phyloP scores from a whole-genome alignment of 2,888 invertebrate species.

The Harmothoe impar region DNA sequence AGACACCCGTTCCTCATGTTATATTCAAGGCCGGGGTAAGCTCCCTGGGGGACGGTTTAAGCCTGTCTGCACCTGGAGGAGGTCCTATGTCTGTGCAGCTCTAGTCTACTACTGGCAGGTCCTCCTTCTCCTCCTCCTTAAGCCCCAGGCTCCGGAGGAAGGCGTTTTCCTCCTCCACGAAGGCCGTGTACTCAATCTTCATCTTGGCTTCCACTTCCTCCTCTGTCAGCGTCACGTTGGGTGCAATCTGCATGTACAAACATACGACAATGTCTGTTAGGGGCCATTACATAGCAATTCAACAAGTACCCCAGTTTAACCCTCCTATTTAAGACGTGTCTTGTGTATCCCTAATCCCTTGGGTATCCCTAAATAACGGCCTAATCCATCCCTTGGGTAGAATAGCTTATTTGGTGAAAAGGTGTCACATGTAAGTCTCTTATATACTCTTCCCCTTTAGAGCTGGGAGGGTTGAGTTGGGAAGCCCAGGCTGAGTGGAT shows the following conservation, averaged over 20 bases:
- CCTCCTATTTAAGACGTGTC: not conserved
- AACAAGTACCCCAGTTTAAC: not conserved
- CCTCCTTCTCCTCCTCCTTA: conserved; percentile 78
- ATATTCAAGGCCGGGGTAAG: not conserved
- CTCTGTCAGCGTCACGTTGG: conserved; percentile 79
- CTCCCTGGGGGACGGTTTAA: no score
- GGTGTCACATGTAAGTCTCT: no score
- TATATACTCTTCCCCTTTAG: no score
- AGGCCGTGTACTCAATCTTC: conserved; percentile 80
- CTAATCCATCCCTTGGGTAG: no score
- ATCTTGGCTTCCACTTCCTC: conserved; percentile 80
- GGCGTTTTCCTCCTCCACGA: conserved; percentile 78
- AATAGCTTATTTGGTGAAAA: no score
- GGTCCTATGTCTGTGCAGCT: not conserved
- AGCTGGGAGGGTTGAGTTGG: no score
- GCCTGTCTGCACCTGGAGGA: no score
- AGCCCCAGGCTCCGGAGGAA: conserved; percentile 82
- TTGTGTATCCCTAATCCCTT: not conserved
- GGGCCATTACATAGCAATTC: not conserved
- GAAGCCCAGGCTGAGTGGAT: no score
- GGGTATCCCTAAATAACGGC: no score
- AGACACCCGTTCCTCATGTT: not conserved
- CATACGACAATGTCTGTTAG: not conserved
- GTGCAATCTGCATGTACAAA: conserved; percentile 79
- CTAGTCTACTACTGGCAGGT: conserved; percentile 27